Base-by-base conservation (phyloP, 1,140 invertebrate genomes). In the Notospermus geniculatus region DNA sequence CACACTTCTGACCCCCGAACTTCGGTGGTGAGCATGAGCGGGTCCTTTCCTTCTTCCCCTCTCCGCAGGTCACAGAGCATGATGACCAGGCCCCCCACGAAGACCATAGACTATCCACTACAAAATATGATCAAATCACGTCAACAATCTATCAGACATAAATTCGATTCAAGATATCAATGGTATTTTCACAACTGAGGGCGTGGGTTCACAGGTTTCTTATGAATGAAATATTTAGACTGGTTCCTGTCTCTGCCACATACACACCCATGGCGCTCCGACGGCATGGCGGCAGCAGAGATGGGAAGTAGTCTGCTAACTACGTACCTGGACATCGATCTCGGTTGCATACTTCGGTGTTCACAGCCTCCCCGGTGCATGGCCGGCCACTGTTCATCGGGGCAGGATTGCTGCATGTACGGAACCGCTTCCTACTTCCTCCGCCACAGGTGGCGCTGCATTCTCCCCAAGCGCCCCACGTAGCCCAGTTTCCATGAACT, bases 401-500 rank as follows among this genome's bases (percentile, higher is more conserved):
- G 11, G 72, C 17, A 2, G 79, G 79, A 55, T 75, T 77, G 11
- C 66, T 71, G 63, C 79, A 81, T 0, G 73, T 69, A 28, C 78
- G 62, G 56, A 75, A 75, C 28, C 79, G 59, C 57, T 70, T 75
- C 54, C 62, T 65, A 27, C 72, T 64, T 0, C 78, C 78, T 36
- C 73, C 72, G 25, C 68, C 68, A 74, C 79, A 81, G 13, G 71
- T 71, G 9, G 67, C 63, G 23, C 72, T 74, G 69, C 79, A 81
- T 2, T 68, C 66, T 1, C 72, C 73, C 74, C 75, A 81, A 0
- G 54, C 52, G 17, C 61, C 65, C 79, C 79, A 80, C 1, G 60
- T 39, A 1, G 69, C 67, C 79, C 79, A 80, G 27, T 72, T 72
- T 25, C 79, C 79, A 72, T 80, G 70, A 23, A 79, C 75, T 78